Conservation (phyloP, 2,113 vertebrate genomes). For the Indicator maculatus region DNA sequence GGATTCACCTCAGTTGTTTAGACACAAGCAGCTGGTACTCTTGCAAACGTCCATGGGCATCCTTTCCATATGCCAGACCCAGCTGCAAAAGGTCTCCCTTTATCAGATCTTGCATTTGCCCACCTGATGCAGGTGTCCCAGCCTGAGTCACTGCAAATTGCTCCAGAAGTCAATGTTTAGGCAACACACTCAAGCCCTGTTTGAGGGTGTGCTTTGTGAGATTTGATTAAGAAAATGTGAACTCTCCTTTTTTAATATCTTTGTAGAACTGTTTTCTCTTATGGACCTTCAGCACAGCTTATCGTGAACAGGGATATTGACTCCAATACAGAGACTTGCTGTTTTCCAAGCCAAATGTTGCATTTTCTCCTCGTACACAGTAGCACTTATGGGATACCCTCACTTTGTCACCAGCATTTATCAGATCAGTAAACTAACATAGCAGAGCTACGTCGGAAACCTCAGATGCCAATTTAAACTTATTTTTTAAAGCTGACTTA, state of each 20-base stretch:
- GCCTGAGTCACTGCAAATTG: fast-evolving
- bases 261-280: neutral
- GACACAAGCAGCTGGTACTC: neutral
- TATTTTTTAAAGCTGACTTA: neutral
- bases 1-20: neutral
- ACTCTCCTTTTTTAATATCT: neutral
- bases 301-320: neutral
- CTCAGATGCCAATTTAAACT: neutral
- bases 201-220: neutral
- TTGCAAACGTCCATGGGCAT: neutral
- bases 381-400: neutral
- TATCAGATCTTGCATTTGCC: neutral
- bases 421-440: neutral
- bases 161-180: neutral
- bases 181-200: neutral
- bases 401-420: neutral
- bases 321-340: neutral
- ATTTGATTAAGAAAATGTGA: neutral
- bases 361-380: neutral
- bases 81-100: neutral
- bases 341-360: neutral
- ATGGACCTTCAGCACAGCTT: neutral
- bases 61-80: neutral
- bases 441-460: neutral
- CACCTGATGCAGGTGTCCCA: neutral